Evolutionary conservation across 2,888 invertebrate species (phyloP).

Genomic region (Drosophila colorata): DNA sequence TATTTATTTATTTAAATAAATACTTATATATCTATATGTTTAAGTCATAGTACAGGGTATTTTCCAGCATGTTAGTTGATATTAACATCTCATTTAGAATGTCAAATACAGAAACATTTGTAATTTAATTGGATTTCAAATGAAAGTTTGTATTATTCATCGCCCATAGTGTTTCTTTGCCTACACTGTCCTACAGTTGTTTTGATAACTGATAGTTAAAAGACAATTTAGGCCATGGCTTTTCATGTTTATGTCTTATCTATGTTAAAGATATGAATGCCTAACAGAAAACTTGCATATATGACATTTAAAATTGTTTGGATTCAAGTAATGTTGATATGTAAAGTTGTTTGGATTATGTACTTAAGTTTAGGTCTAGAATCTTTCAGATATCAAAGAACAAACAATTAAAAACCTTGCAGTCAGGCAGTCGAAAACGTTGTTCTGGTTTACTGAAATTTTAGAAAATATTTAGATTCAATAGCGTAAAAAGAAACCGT

Average conservation of each 20-base stretch:
- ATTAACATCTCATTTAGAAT: constrained; percentile 26
- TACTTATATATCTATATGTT: not conserved
- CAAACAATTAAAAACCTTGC: not conserved
- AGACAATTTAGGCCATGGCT: constrained; percentile 70
- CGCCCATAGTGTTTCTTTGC: constrained; percentile 12
- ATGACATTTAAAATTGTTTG: constrained; percentile 35
- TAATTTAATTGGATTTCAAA: constrained; percentile 13
- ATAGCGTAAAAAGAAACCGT: too few species aligned
- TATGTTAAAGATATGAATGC: constrained; percentile 58
- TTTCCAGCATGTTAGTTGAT: not conserved
- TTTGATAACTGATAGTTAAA: constrained; percentile 47
- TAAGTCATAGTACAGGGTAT: too few species aligned
- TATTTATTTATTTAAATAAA: not conserved
- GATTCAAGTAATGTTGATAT: constrained; percentile 13
- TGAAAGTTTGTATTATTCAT: constrained; percentile 18
- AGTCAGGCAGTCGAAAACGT: too few species aligned
- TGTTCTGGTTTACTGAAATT: too few species aligned
- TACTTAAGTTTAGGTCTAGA: constrained; percentile 14
- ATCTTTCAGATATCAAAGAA: not conserved
- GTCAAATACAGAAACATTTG: constrained; percentile 15
- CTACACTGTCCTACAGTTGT: constrained; percentile 29
- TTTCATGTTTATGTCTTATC: constrained; percentile 51
- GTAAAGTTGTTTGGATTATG: constrained; percentile 35
- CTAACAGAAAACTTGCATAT: constrained; percentile 42
- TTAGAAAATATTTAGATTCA: too few species aligned